These are phyloP conservation scores for Cromileptes altivelis DNA, from an alignment of 2,113 vertebrate species.

Conservation along the genomic window DNA sequence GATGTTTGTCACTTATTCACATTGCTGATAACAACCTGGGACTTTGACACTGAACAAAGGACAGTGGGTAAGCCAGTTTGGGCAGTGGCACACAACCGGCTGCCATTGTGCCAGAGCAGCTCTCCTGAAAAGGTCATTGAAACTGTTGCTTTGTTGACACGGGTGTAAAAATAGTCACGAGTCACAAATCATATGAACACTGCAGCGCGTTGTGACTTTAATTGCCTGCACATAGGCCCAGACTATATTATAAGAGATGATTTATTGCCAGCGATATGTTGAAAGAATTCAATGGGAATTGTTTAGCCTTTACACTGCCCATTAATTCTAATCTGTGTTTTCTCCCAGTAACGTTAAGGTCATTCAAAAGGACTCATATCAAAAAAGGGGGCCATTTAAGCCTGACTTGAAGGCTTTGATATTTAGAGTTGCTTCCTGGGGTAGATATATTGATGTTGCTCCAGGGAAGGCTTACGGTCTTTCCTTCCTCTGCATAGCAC, in stretches of 20 bases:
- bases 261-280: conserved; percentile 43
- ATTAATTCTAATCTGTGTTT: conserved; percentile 49
- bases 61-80: conserved; percentile 48
- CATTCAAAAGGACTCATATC: conserved; percentile 51
- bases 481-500: conserved; percentile 64
- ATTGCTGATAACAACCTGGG: conserved; percentile 62
- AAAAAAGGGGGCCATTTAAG: conserved; percentile 44
- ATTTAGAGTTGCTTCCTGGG: conserved; percentile 64
- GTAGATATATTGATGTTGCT: conserved; percentile 63
- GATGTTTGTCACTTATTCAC: conserved; percentile 63
- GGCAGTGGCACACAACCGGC: conserved; percentile 39
- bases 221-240: conserved; percentile 34
- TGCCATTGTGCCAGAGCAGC: conserved; percentile 37
- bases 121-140: conserved; percentile 48
- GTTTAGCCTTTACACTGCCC: conserved; percentile 50
- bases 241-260: conserved; percentile 48
- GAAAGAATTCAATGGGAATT: conserved; percentile 69
- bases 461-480: conserved; percentile 54
- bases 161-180: conserved; percentile 51
- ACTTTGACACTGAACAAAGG: conserved; percentile 65
- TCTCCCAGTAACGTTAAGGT: conserved; percentile 42
- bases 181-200: conserved; percentile 58
- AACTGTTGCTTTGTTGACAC: conserved; percentile 61
- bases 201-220: conserved; percentile 53
- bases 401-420: conserved; percentile 60